Conservation (phyloP, 2,797 vertebrate species). For the Sternarchorhynchus goeldii region DNA sequence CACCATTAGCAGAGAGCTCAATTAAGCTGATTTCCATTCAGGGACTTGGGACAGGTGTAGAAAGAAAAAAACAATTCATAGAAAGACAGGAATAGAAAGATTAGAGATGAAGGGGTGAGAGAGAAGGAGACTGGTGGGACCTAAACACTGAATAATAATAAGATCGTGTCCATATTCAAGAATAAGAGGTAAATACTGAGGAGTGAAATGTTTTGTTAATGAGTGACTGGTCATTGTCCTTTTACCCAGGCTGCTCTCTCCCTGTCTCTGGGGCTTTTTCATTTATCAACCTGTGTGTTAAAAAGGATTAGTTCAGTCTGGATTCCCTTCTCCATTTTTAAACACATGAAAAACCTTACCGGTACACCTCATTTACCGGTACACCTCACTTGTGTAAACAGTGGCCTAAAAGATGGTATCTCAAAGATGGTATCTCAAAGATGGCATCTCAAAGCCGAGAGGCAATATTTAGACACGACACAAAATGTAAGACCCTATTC, state of each 20-base stretch:
- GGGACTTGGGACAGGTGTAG: constrained; percentile 34
- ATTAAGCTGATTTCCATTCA: constrained; percentile 52
- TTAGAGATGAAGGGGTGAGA: background rate
- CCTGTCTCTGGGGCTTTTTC: constrained; percentile 47
- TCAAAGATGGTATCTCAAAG: background rate
- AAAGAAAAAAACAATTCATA: background rate
- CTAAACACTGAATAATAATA: constrained; percentile 47
- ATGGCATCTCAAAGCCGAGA: constrained; percentile 29
- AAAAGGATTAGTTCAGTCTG: constrained; percentile 52
- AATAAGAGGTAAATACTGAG: constrained; percentile 48
- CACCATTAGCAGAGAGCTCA: constrained; percentile 54
- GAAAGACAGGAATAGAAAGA: background rate
- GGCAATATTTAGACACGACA: constrained; percentile 20
- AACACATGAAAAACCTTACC: constrained; percentile 29
- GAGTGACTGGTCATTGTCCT: constrained; percentile 52
- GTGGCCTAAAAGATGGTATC: constrained; percentile 15
- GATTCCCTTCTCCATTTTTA: constrained; percentile 36
- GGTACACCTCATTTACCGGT: constrained; percentile 3
- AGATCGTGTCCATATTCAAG: constrained; percentile 41
- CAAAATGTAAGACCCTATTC: constrained; percentile 2
- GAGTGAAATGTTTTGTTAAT: constrained; percentile 51
- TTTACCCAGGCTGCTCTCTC: constrained; percentile 42
- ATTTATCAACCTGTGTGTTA: constrained; percentile 48
- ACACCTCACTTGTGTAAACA: constrained; percentile 29
- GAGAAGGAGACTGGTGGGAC: constrained; percentile 19